Percentiles rank a stretch among this genome's conserved stretches.
These are phyloP conservation scores for Chloebia gouldiae DNA, from an alignment of 2,113 vertebrate species.

Conservation along the genomic window DNA sequence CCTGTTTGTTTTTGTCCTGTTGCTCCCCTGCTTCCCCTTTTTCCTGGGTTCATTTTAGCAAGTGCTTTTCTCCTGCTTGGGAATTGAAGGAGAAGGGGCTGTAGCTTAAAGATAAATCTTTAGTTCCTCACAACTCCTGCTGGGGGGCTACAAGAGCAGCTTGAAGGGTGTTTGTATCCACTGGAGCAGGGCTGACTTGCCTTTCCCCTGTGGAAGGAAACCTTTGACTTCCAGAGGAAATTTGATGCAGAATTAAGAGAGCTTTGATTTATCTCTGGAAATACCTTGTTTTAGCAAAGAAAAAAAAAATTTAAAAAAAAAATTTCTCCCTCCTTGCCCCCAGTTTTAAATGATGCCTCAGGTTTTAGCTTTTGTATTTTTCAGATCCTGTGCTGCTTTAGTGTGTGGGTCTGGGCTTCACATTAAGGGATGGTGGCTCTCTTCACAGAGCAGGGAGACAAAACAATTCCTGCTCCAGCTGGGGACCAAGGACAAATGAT, in stretches of 20 bases:
- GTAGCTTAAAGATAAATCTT: not conserved
- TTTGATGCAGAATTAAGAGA: not conserved
- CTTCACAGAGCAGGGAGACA: no score
- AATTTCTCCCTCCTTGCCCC: rapidly evolving
- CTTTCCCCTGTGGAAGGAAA: not conserved
- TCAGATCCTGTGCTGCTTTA: not conserved
- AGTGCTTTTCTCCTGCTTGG: not conserved
- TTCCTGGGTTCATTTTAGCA: not conserved
- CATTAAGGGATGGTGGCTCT: no score
- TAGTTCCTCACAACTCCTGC: not conserved
- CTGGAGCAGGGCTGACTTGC: not conserved
- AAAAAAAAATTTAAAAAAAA: not conserved
- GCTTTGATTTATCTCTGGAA: not conserved
- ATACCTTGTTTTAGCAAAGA: not conserved
- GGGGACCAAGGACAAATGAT: not conserved
- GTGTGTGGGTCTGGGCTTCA: not conserved
- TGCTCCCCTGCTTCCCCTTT: not conserved
- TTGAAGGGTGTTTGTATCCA: not conserved
- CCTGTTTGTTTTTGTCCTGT: not conserved
- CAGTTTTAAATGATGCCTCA: not conserved
- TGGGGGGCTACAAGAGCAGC: not conserved
- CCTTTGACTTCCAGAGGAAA: not conserved
- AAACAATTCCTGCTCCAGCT: no score
- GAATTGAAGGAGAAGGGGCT: not conserved
- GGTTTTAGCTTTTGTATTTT: not conserved